These are phyloP conservation scores for Orussus abietinus DNA, from an alignment of 1,140 invertebrate species.

Conservation along the genomic window DNA sequence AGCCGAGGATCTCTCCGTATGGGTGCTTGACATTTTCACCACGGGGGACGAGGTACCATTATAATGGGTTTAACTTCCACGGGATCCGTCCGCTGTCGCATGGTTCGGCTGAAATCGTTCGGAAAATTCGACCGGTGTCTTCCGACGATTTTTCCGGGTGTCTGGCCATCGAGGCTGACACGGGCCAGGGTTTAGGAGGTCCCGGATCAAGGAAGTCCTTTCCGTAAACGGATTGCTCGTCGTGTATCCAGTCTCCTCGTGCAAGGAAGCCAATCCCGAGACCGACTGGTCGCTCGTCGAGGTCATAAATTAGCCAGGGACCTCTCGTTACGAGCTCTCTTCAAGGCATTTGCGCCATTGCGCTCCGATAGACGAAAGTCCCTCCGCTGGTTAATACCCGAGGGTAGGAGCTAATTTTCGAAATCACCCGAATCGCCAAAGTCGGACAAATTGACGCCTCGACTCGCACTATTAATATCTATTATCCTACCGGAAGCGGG, in stretches of 20 bases:
- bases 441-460: slow-evolving; percentile 16
- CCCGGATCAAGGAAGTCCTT: slow-evolving; percentile 13
- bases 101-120: neutral
- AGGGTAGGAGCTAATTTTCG: neutral
- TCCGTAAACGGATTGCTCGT: slow-evolving; percentile 4
- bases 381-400: too few species aligned
- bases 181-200: too few species aligned
- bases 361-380: too few species aligned
- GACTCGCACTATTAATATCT: slow-evolving; percentile 45
- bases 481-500: slow-evolving; percentile 44
- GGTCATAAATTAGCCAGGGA: too few species aligned
- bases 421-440: slow-evolving; percentile 15
- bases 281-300: slow-evolving; percentile 15
- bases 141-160: slow-evolving; percentile 26
- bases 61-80: slow-evolving; percentile 39
- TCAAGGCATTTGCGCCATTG: too few species aligned
- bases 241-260: slow-evolving; percentile 17
- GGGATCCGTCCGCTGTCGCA: slow-evolving; percentile 5
- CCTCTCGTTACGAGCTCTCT: too few species aligned
- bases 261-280: slow-evolving; percentile 24
- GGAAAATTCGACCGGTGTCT: neutral
- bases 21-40: slow-evolving; percentile 42
- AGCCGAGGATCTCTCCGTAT: too few species aligned
- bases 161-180: too few species aligned
- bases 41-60: slow-evolving; percentile 31